Evolutionary conservation across 2,113 vertebrate genomes (phyloP).

Genomic region (Cyanoramphus novaezelandiae): DNA sequence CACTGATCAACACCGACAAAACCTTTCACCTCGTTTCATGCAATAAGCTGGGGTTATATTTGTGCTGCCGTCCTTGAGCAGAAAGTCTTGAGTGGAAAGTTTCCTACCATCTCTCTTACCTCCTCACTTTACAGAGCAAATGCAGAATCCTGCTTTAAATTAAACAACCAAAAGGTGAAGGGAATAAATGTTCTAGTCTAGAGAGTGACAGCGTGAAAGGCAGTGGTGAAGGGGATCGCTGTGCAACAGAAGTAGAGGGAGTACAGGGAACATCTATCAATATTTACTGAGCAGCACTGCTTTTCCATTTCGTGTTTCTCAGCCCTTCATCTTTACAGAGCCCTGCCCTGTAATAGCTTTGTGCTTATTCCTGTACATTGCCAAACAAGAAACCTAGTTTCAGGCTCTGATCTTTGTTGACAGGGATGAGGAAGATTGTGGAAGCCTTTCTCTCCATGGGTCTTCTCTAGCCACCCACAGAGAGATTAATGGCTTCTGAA

Average conservation of each 20-base stretch:
- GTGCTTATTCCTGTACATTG: neutral
- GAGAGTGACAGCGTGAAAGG: neutral
- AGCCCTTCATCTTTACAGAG: conserved; percentile 16
- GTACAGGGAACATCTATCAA: conserved; percentile 38
- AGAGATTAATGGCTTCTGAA: conserved; percentile 50
- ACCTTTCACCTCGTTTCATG: conserved; percentile 29
- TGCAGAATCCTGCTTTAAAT: conserved; percentile 20
- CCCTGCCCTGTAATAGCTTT: conserved; percentile 24
- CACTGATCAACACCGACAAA: conserved; percentile 59
- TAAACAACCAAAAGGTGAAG: conserved; percentile 14
- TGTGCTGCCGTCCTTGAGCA: neutral
- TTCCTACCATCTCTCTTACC: neutral
- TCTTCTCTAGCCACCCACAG: neutral
- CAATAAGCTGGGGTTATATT: neutral
- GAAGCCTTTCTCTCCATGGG: conserved; percentile 24
- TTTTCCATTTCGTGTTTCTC: conserved; percentile 40
- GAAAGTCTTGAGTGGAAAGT: conserved; percentile 17
- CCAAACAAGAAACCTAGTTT: conserved; percentile 5
- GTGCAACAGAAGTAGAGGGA: neutral
- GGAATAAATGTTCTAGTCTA: neutral
- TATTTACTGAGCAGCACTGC: conserved; percentile 52
- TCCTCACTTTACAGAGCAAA: conserved; percentile 2
- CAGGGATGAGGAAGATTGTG: conserved; percentile 17
- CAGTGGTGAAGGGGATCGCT: neutral
- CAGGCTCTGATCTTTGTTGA: conserved; percentile 36